phyloP scores from a whole-genome alignment of 2,113 vertebrate genomes.

The Perca fluviatilis region DNA sequence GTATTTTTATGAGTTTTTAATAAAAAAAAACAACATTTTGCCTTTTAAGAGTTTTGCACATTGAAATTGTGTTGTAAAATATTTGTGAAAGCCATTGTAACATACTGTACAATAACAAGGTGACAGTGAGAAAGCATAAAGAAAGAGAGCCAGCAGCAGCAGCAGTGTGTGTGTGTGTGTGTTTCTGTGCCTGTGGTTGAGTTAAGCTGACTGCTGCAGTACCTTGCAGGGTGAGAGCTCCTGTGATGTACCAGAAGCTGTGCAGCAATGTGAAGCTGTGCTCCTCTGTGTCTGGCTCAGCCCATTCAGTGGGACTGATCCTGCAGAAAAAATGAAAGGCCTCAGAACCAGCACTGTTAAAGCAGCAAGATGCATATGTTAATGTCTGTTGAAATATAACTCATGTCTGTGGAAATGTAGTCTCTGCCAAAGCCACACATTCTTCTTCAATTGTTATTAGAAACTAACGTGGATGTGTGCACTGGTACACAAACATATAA shows the following conservation, averaged over 20 bases:
- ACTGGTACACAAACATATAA: background rate
- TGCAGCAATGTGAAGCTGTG: conserved; percentile 88
- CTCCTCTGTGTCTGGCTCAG: conserved; percentile 83
- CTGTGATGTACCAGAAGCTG: conserved; percentile 92
- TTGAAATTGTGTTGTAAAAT: background rate
- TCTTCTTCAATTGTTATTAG: background rate
- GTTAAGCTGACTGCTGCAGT: conserved; percentile 10
- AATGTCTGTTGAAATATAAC: background rate
- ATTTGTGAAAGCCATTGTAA: background rate
- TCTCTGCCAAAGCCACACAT: background rate
- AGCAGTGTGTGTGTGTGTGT: background rate
- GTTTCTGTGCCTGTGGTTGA: background rate
- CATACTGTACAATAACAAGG: background rate
- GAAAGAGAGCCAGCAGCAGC: background rate
- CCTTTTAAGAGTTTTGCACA: background rate
- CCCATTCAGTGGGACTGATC: conserved; percentile 91
- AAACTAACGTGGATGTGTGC: background rate
- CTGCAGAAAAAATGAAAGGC: conserved; percentile 66
- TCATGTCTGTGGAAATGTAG: background rate
- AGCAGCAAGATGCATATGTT: background rate
- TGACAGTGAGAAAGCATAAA: background rate
- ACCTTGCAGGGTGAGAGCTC: conserved; percentile 92
- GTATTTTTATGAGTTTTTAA: background rate
- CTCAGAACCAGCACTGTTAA: background rate
- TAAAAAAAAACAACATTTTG: too few species aligned